Conservation (phyloP, 2,113 vertebrate genomes). For the Sebastes schlegelii region DNA sequence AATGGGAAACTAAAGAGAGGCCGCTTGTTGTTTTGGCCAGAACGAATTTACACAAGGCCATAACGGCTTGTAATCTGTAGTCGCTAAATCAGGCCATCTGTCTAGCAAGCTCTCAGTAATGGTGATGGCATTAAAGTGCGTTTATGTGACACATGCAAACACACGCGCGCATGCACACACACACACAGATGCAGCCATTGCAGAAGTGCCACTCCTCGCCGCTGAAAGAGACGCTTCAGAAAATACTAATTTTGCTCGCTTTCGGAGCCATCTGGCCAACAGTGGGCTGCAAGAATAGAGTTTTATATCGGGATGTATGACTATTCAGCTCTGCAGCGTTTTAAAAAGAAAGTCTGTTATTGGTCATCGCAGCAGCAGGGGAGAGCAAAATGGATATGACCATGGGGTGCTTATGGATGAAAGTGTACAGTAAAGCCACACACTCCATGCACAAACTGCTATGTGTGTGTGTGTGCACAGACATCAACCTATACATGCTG, state of each 20-base stretch:
- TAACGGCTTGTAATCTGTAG: slow-evolving; percentile 75
- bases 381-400: slow-evolving; percentile 14
- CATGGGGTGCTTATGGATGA: slow-evolving; percentile 7
- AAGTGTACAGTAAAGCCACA: slow-evolving; percentile 20
- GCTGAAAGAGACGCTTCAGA: slow-evolving; percentile 51
- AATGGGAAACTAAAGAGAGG: slow-evolving; percentile 70
- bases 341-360: slow-evolving; percentile 25
- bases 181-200: slow-evolving; percentile 44
- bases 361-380: slow-evolving; percentile 11
- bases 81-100: slow-evolving; percentile 78
- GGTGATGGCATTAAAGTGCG: slow-evolving; percentile 70
- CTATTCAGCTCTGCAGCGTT: slow-evolving; percentile 6
- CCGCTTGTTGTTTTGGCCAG: slow-evolving; percentile 65
- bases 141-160: slow-evolving; percentile 58
- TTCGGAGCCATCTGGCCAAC: slow-evolving; percentile 53
- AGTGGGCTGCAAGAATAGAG: slow-evolving; percentile 11
- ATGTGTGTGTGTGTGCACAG: slow-evolving; percentile 17
- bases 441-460: not conserved
- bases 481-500: slow-evolving; percentile 59
- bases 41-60: slow-evolving; percentile 67
- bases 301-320: not conserved
- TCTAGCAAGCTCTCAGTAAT: slow-evolving; percentile 67
- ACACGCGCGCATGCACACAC: slow-evolving; percentile 1
- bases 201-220: slow-evolving; percentile 44
- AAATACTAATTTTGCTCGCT: slow-evolving; percentile 39